Evolutionary conservation across 2,888 invertebrate genomes (phyloP), one percentile per base, ranked within the genome.

Genomic region (Spisula subtruncata): DNA sequence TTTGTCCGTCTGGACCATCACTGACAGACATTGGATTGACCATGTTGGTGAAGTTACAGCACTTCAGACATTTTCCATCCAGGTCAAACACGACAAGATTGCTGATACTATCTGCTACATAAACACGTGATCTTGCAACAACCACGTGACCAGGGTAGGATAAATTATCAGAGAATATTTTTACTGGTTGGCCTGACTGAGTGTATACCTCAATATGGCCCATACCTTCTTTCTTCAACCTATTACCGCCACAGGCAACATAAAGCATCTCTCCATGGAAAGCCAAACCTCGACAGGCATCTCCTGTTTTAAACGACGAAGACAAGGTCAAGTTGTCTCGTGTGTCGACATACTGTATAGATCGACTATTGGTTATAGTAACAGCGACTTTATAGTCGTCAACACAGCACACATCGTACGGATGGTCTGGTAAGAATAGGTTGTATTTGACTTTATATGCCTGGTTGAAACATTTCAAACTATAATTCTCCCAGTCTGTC

Each of bases 241-340:
- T 84, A 25, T 71, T 66, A 12, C 71, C 84, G n/a, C 84, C 84
- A n/a, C 84, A 71, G 20, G 75, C 66, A n/a, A 84, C 46, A n/a
- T 71, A 84, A 41, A 84, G 18, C 12, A 48, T 29, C 0, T 71
- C 71, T 46, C n/a, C 29, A n/a, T 25, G 20, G 46, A 46, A 84
- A 0, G 71, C 46, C 18, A 84, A 25, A 48, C 84, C 84, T 66
- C 84, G 84, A 29, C 71, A 75, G 8, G 46, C 48, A 51, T 46
- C 66, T 6, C 46, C 48, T 25, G 46, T 46, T 10, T 46, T 25
- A 48, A 84, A 84, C 0, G 66, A 46, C 5, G 71, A 71, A 6
- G 84, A 66, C 48, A 84, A 29, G 12, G 56, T 18, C 51, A 84
- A 18, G n/a, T 29, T 25, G n/a, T 29, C 60, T 84, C 29, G 48